Conservation (phyloP, 2,113 vertebrate species). For the Antechinus flavipes region DNA sequence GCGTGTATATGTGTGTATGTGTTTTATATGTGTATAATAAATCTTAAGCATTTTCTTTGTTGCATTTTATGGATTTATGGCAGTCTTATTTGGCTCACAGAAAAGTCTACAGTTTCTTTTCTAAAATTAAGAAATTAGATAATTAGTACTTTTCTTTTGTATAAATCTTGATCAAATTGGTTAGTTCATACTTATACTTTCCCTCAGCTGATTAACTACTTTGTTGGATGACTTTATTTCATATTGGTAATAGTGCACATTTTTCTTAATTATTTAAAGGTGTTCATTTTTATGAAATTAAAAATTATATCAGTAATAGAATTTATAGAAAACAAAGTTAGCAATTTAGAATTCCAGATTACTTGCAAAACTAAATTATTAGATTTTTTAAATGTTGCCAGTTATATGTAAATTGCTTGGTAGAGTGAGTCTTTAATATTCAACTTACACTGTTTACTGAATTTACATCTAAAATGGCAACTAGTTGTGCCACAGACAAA, state of each 20-base stretch:
- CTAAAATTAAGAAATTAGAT: constrained; percentile 21
- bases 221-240: constrained; percentile 54
- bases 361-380: constrained; percentile 73
- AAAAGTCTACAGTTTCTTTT: background rate
- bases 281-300: constrained; percentile 61
- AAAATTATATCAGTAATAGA: constrained; percentile 67
- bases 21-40: background rate
- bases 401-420: constrained; percentile 61
- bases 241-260: constrained; percentile 21
- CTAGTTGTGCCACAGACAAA: constrained; percentile 57
- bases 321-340: constrained; percentile 70
- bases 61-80: background rate
- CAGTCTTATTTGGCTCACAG: background rate
- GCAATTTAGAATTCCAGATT: constrained; percentile 61
- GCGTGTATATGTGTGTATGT: background rate
- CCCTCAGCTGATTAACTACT: constrained; percentile 50
- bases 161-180: background rate
- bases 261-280: constrained; percentile 77
- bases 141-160: constrained; percentile 23
- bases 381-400: constrained; percentile 64
- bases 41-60: background rate
- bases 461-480: constrained; percentile 56
- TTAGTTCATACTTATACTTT: constrained; percentile 37
- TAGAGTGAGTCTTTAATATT: constrained; percentile 31
- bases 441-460: constrained; percentile 68